Conservation (phyloP, 2,888 invertebrate species). For the Habrosyne pyritoides region DNA sequence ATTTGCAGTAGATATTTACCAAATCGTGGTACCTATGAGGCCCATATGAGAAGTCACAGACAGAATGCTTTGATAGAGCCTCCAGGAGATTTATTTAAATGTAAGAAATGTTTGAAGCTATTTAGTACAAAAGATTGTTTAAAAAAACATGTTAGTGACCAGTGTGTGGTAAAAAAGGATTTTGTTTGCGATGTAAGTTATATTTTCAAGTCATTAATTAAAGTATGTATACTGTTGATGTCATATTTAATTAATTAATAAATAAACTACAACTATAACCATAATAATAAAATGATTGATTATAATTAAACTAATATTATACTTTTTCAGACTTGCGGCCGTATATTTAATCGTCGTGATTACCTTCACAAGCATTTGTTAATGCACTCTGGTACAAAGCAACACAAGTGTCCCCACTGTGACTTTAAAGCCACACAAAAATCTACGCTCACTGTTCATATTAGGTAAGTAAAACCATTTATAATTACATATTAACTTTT, state of each 20-base stretch:
- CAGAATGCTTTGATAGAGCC: constrained; percentile 45
- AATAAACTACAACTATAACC: no score
- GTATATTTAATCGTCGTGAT: constrained; percentile 62
- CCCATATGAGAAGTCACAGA: constrained; percentile 61
- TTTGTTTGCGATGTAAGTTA: constrained; percentile 72
- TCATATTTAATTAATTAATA: no score
- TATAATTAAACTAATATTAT: not conserved
- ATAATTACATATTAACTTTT: constrained; percentile 9
- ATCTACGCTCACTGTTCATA: constrained; percentile 66
- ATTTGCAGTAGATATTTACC: constrained; percentile 59
- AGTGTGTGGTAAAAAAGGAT: constrained; percentile 50
- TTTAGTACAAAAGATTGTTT: constrained; percentile 57
- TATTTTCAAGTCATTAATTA: not conserved
- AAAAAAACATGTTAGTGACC: constrained; percentile 48
- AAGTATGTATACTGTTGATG: no score
- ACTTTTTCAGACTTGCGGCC: constrained; percentile 64
- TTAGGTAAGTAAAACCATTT: constrained; percentile 45
- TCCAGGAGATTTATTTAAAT: constrained; percentile 61
- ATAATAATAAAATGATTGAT: no score
- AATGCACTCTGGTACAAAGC: constrained; percentile 62
- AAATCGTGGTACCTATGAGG: constrained; percentile 55
- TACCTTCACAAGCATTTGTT: constrained; percentile 66
- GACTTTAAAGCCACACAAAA: constrained; percentile 59
- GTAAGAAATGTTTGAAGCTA: constrained; percentile 53
- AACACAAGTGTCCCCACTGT: constrained; percentile 65